Base-by-base conservation (phyloP, 1,140 invertebrate species). In the Asbolus verrucosus region DNA sequence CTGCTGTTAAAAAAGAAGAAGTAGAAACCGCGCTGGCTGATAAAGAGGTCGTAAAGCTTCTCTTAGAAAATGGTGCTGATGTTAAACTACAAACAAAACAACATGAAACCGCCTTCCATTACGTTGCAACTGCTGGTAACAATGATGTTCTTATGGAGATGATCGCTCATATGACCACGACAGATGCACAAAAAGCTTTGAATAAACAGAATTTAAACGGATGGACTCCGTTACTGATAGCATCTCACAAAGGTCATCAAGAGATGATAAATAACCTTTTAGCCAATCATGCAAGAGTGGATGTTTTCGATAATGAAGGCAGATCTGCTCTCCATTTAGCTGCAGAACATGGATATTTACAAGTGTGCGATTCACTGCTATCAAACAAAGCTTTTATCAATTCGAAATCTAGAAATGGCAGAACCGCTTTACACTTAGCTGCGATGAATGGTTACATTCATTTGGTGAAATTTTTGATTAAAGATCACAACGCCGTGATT, bases 351-450 rank as follows among this genome's bases (percentile, higher is more conserved):
- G 97, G 97, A 0, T 98, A 94, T 79, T 82, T 92, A 36, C 88
- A 96, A 82, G 94, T 99, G 0, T 97, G 96, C 78, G 95, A 99
- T 81, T 92, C 95, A 6, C 83, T 99, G n/a, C 84, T 99, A 11
- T 91, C 93, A 60, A 93, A 97, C 82, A 98, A 98, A 84, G 98
- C 98, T 0, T 99, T 98, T 81, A 98, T 99, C 43, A 99, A 99
- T 83, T 98, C 92, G 0, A 98, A 93, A 85, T 96, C 89, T 0
- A 85, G 92, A 75, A 92, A 94, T 67, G 93, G 93, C 31, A 83
- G 92, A 68, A 94, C 93, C 2, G 92, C 93, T 0, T 82, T 95
- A 1, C 93, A 95, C 83, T 83, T 94, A 76, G 97, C 97, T 0
- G 95, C 97, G 0, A 92, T 96, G 88, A 97, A 98, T 78, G 98